Conservation (phyloP, 2,113 vertebrate genomes). For the Podiceps cristatus region DNA sequence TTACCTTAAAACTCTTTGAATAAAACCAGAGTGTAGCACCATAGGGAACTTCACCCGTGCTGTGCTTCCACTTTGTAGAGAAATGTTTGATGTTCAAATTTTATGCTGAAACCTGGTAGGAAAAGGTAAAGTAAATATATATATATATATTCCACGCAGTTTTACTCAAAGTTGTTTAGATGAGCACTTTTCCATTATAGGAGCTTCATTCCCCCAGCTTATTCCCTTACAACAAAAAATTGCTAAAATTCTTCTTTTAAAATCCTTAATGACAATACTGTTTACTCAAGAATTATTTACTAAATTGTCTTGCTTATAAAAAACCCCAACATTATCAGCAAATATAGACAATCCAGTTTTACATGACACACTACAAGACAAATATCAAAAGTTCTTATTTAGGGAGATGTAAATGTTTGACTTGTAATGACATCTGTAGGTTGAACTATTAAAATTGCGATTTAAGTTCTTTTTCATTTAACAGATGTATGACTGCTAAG, state of each 20-base stretch:
- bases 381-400: neutral
- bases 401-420: neutral
- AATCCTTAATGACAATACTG: neutral
- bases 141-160: no score
- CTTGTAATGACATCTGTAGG: neutral
- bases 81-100: neutral
- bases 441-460: slow-evolving; percentile 15
- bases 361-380: neutral
- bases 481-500: neutral
- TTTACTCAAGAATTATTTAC: neutral
- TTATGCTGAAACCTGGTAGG: neutral
- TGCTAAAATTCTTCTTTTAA: neutral
- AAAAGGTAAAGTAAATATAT: neutral
- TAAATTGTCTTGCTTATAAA: neutral
- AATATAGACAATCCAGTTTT: neutral
- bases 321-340: no score
- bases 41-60: neutral
- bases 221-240: neutral
- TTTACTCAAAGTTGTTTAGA: neutral
- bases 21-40: neutral
- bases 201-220: neutral
- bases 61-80: neutral
- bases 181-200: neutral
- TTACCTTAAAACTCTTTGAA: neutral
- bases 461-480: neutral